Conservation (phyloP, 1,140 invertebrate genomes). For the Cyphomyrmex costatus region DNA sequence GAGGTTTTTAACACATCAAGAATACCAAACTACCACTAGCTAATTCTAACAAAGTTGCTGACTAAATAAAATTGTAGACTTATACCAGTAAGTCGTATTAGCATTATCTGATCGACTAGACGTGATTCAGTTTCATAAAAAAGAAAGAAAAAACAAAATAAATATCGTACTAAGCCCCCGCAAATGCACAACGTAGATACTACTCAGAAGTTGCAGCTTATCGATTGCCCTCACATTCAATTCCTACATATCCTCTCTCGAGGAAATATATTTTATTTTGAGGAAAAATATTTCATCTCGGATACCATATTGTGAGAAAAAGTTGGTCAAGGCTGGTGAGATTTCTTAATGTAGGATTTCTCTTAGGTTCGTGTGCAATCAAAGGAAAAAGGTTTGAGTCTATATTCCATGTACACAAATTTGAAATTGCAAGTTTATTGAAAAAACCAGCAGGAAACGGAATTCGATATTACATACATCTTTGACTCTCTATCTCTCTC, state of each 20-base stretch:
- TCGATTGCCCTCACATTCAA: slow-evolving; percentile 23
- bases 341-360: slow-evolving; percentile 6
- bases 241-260: slow-evolving; percentile 4
- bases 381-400: background rate
- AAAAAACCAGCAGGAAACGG: background rate
- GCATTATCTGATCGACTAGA: slow-evolving; percentile 49
- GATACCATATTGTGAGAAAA: background rate
- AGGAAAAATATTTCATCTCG: slow-evolving; percentile 34
- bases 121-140: slow-evolving; percentile 34
- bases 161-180: background rate
- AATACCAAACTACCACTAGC: slow-evolving; percentile 26
- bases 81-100: slow-evolving; percentile 51
- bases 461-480: slow-evolving; percentile 21
- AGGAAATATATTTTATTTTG: slow-evolving; percentile 26
- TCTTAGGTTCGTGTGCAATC: background rate
- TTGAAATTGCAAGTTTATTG: slow-evolving; percentile 30
- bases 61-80: slow-evolving; percentile 63
- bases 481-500: background rate
- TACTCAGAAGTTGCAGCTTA: slow-evolving; percentile 30
- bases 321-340: background rate
- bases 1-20: slow-evolving; percentile 70
- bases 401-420: background rate
- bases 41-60: slow-evolving; percentile 31
- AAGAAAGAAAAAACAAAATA: slow-evolving; percentile 1
- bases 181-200: slow-evolving; percentile 29